A percentile compares a stretch with the other conserved stretches of the same genome.
phyloP scores from a whole-genome alignment of 2,113 vertebrate species.

The Coregonus clupeaformis region DNA sequence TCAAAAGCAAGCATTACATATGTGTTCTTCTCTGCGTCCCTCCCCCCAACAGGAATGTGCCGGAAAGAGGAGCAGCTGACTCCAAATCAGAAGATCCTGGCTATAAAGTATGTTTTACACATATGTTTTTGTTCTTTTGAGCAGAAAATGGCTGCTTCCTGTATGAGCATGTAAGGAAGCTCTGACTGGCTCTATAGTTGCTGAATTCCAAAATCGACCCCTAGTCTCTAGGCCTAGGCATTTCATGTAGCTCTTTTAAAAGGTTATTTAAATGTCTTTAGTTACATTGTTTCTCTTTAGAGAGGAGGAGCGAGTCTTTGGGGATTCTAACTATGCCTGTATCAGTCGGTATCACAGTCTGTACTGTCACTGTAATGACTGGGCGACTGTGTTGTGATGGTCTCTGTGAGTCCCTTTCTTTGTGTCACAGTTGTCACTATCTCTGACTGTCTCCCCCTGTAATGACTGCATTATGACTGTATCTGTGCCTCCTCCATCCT shows the following conservation, averaged over 20 bases:
- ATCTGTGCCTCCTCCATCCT: conserved; percentile 15
- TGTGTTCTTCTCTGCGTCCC: conserved; percentile 5
- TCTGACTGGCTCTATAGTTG: too few species aligned
- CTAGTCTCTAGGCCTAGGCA: too few species aligned
- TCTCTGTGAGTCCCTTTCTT: background rate
- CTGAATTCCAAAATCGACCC: too few species aligned
- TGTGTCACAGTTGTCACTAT: conserved; percentile 9
- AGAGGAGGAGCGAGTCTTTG: too few species aligned
- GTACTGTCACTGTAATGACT: too few species aligned
- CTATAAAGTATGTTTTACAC: conserved; percentile 81
- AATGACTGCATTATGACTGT: conserved; percentile 60
- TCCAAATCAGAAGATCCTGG: conserved; percentile 84
- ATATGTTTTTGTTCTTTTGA: background rate
- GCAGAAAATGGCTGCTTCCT: too few species aligned
- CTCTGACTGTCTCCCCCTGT: conserved; percentile 48
- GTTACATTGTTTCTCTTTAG: too few species aligned
- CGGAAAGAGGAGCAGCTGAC: conserved; percentile 88
- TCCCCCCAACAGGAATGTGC: conserved; percentile 81
- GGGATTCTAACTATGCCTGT: too few species aligned
- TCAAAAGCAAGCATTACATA: background rate
- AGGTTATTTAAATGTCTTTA: too few species aligned
- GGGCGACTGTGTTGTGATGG: background rate
- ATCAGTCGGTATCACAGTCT: too few species aligned
- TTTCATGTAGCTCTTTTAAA: too few species aligned
- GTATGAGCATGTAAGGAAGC: too few species aligned